A percentile compares a stretch with the other conserved stretches of the same genome.
Conservation (phyloP, 2,888 invertebrate species). For the Sphaeridia pumilis region DNA sequence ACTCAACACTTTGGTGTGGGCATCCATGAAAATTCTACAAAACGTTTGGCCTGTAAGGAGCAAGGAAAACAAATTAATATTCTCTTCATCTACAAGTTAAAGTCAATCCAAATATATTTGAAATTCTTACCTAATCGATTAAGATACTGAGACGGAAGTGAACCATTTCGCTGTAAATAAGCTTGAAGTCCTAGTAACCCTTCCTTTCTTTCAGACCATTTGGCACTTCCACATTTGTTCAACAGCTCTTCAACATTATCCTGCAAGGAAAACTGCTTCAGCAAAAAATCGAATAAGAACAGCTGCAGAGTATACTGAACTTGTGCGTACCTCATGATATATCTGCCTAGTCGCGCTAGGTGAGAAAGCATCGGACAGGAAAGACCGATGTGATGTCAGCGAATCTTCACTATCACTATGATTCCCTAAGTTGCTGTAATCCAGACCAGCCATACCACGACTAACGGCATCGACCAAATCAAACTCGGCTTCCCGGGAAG, state of each 20-base stretch:
- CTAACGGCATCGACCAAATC: conserved; percentile 60
- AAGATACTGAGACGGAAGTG: conserved; percentile 33
- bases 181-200: conserved; percentile 70
- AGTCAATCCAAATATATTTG: not conserved
- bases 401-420: conserved; percentile 36
- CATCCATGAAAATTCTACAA: conserved; percentile 84
- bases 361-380: conserved; percentile 31
- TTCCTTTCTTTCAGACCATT: conserved; percentile 92
- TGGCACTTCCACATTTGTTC: conserved; percentile 71
- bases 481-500: conserved; percentile 76
- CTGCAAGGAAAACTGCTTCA: conserved; percentile 41
- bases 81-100: not conserved
- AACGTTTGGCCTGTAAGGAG: conserved; percentile 32
- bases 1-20: conserved; percentile 86
- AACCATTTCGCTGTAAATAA: conserved; percentile 48
- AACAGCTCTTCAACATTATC: conserved; percentile 72
- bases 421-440: conserved; percentile 26
- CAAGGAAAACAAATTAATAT: not conserved
- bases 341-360: conserved; percentile 29
- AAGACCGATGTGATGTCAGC: conserved; percentile 32
- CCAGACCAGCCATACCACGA: conserved; percentile 29
- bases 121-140: conserved; percentile 32
- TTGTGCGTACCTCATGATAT: conserved; percentile 24
- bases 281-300: not conserved
- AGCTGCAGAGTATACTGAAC: not conserved